Evolutionary conservation across 2,113 vertebrate species (phyloP).

Genomic region (Orthonyx spaldingii): DNA sequence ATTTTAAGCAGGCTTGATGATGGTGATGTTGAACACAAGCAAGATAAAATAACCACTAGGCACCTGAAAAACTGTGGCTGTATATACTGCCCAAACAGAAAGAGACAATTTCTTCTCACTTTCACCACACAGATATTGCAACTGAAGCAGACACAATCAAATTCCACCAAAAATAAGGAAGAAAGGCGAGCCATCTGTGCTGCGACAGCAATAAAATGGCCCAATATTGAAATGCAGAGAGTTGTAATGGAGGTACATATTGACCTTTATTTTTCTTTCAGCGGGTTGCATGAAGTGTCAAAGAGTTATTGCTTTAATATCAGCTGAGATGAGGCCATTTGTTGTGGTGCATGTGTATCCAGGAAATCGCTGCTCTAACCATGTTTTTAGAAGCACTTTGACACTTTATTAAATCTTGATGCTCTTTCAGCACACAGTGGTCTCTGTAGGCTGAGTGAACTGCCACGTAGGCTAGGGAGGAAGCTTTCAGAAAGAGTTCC

Average conservation of each 20-base stretch:
- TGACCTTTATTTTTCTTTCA: slow-evolving; percentile 74
- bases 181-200: slow-evolving; percentile 42
- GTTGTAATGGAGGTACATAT: slow-evolving; percentile 73
- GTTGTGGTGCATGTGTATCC: slow-evolving; percentile 36
- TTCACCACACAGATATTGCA: slow-evolving; percentile 15
- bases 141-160: slow-evolving; percentile 62
- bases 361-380: slow-evolving; percentile 52
- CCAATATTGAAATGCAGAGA: slow-evolving; percentile 67
- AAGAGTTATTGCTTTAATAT: slow-evolving; percentile 81
- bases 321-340: slow-evolving; percentile 55
- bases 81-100: neutral
- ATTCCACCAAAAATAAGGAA: slow-evolving; percentile 52
- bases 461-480: neutral
- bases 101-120: slow-evolving; percentile 53
- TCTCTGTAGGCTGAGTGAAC: slow-evolving; percentile 18
- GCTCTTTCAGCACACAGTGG: slow-evolving; percentile 28
- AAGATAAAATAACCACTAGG: slow-evolving; percentile 35
- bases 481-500: neutral
- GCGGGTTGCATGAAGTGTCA: slow-evolving; percentile 62
- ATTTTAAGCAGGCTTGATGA: neutral
- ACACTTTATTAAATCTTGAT: slow-evolving; percentile 64
- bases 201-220: slow-evolving; percentile 57
- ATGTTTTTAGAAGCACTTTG: slow-evolving; percentile 51
- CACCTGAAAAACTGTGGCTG: neutral
- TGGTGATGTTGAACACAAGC: neutral